Evolutionary conservation across 2,113 vertebrate species (phyloP).

Genomic region (Albula goreensis): DNA sequence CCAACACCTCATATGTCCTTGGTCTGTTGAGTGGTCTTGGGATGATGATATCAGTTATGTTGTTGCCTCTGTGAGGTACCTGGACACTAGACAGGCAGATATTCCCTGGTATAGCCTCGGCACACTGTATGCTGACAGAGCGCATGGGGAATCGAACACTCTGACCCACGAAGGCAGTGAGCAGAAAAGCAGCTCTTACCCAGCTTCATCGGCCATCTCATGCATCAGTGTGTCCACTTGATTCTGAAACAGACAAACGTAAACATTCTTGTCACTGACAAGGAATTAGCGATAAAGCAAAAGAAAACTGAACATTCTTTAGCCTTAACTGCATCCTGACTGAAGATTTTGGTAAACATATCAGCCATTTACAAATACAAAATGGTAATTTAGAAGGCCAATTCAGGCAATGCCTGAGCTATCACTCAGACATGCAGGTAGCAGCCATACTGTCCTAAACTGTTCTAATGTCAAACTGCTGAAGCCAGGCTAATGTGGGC

Average conservation of each 20-base stretch:
- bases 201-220: conserved; percentile 92
- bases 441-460: too few species aligned
- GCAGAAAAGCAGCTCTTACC: conserved; percentile 65
- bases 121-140: background rate
- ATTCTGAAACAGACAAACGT: conserved; percentile 68
- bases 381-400: too few species aligned
- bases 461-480: too few species aligned
- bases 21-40: background rate
- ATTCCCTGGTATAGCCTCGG: background rate
- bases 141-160: background rate
- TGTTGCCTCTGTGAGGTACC: background rate
- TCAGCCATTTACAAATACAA: too few species aligned
- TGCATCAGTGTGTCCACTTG: conserved; percentile 87
- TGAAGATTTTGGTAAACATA: too few species aligned
- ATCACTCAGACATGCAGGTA: too few species aligned
- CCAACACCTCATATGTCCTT: background rate
- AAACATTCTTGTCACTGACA: background rate
- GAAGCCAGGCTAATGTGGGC: too few species aligned
- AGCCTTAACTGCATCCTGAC: too few species aligned
- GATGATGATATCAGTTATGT: background rate
- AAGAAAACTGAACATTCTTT: too few species aligned
- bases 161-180: background rate
- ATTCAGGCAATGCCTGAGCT: too few species aligned
- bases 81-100: background rate
- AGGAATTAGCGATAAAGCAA: background rate